Percentiles rank a stretch among this genome's conserved stretches.
These are phyloP conservation scores for Rhyzopertha dominica DNA, from an alignment of 1,140 invertebrate species.

Conservation along the genomic window DNA sequence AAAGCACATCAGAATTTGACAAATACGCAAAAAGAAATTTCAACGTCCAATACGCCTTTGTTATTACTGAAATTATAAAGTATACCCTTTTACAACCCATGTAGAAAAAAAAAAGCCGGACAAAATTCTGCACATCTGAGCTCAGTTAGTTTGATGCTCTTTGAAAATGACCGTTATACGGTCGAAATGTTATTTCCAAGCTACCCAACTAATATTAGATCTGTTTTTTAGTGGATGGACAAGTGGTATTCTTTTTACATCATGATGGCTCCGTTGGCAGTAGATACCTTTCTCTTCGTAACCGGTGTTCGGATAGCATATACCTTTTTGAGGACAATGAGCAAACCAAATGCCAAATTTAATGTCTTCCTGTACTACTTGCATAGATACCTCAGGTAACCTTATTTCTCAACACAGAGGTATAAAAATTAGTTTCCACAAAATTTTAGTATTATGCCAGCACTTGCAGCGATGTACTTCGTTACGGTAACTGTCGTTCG, in stretches of 20 bases:
- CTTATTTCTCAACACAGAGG: neutral
- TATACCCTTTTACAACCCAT: too few species aligned
- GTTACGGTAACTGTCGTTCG: conserved; percentile 42
- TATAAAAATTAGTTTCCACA: neutral
- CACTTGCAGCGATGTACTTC: conserved; percentile 43
- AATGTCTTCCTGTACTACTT: conserved; percentile 13
- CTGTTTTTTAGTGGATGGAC: conserved; percentile 2
- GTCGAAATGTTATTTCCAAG: too few species aligned
- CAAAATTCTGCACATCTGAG: too few species aligned
- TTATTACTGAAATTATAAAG: too few species aligned
- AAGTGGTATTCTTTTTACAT: conserved; percentile 1
- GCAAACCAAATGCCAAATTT: conserved; percentile 8
- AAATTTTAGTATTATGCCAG: conserved; percentile 46
- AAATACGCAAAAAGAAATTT: too few species aligned
- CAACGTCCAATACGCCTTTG: too few species aligned
- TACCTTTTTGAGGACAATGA: conserved; percentile 3
- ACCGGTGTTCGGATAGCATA: conserved; percentile 6
- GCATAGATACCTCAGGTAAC: conserved; percentile 16
- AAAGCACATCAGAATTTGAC: too few species aligned
- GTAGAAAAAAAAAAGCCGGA: too few species aligned
- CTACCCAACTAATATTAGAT: conserved; percentile 6
- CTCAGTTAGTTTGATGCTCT: too few species aligned
- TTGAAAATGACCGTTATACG: too few species aligned
- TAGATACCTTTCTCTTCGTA: conserved; percentile 9
- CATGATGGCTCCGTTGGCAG: conserved; percentile 5